These are phyloP conservation scores for Noctua janthe DNA, from an alignment of 2,888 invertebrate genomes.

Conservation along the genomic window DNA sequence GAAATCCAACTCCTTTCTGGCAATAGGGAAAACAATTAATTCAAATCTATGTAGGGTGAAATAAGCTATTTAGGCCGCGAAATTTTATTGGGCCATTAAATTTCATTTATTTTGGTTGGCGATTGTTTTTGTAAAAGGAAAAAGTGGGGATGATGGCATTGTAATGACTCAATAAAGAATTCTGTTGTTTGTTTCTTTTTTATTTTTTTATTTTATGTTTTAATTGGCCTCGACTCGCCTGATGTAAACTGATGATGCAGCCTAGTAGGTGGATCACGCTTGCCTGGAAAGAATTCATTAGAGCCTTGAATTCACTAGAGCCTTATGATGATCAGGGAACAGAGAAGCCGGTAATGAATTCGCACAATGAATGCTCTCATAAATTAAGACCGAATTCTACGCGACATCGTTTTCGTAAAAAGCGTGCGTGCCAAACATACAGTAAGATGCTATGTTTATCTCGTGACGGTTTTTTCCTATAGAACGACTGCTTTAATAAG, in stretches of 20 bases:
- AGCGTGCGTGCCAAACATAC: no score
- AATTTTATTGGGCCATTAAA: constrained; percentile 63
- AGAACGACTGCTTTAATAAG: no score
- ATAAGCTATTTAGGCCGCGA: constrained; percentile 48
- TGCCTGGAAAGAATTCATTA: background rate
- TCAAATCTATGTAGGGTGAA: constrained; percentile 49
- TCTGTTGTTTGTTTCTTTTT: background rate
- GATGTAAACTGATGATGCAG: background rate
- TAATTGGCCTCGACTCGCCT: background rate
- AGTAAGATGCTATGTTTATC: no score
- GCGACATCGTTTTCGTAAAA: no score
- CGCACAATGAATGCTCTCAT: no score
- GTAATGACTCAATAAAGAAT: constrained; percentile 25
- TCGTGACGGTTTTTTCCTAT: no score
- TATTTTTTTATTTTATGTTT: background rate
- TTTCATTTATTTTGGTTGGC: constrained; percentile 43
- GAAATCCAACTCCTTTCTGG: constrained; percentile 34
- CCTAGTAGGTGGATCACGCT: background rate
- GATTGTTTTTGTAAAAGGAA: constrained; percentile 45
- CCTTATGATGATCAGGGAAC: background rate
- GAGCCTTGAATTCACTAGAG: background rate
- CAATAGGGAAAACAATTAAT: constrained; percentile 53
- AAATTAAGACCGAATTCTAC: no score
- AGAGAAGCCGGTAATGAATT: no score
- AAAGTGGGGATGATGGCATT: constrained; percentile 20